Evolutionary conservation across 2,797 vertebrate genomes (phyloP).

Genomic region (Dryobates pubescens): DNA sequence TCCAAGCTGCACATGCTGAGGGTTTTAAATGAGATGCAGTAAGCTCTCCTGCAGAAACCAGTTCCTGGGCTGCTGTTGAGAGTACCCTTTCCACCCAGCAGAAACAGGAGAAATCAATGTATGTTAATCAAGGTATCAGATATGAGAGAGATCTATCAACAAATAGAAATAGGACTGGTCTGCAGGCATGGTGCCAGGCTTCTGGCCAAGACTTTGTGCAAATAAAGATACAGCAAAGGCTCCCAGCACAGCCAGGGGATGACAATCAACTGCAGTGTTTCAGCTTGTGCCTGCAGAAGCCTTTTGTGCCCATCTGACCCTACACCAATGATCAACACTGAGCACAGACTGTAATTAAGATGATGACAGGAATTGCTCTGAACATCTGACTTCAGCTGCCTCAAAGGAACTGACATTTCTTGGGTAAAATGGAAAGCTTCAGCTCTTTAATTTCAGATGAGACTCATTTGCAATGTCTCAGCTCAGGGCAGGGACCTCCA

Average conservation of each 20-base stretch:
- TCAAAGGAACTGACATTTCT: background rate
- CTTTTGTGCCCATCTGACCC: background rate
- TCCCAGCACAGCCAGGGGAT: background rate
- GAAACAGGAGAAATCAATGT: slow-evolving; percentile 41
- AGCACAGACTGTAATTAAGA: background rate
- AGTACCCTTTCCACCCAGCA: background rate
- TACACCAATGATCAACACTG: background rate
- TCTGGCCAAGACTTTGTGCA: background rate
- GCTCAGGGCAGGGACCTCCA: background rate
- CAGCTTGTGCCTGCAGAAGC: background rate
- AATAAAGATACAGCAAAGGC: background rate
- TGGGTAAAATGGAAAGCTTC: background rate
- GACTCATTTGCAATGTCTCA: background rate
- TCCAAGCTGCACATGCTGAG: background rate
- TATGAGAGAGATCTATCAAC: background rate
- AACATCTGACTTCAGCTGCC: slow-evolving; percentile 10
- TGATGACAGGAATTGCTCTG: background rate
- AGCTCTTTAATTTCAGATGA: background rate
- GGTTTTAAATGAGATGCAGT: background rate
- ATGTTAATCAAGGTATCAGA: slow-evolving; percentile 30
- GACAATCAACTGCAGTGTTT: background rate
- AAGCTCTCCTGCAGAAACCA: slow-evolving; percentile 6
- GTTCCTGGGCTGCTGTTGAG: slow-evolving; percentile 9
- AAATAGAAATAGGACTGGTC: background rate
- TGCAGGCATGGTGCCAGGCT: background rate